These are phyloP conservation scores for Drosophila pachea DNA, from an alignment of 1,140 invertebrate species.

Conservation along the genomic window DNA sequence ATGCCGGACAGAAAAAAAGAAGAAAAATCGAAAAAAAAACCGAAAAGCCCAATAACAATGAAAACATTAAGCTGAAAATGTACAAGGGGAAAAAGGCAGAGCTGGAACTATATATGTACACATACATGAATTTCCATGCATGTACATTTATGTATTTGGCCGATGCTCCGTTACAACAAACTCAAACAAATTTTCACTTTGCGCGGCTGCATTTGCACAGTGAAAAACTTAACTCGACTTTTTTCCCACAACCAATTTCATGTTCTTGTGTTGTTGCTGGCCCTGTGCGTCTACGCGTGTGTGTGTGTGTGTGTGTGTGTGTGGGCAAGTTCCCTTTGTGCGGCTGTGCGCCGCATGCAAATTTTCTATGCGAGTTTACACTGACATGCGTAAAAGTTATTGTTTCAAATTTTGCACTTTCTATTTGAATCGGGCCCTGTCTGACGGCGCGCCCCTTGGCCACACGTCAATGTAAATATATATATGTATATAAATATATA, in stretches of 20 bases:
- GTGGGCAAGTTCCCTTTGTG: conserved; percentile 27
- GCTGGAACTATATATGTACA: conserved; percentile 2
- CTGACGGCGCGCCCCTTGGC: conserved; percentile 21
- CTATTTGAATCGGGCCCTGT: conserved; percentile 52
- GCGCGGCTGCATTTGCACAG: conserved; percentile 24
- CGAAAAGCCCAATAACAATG: neutral
- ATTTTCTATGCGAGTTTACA: conserved; percentile 68
- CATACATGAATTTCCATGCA: conserved; percentile 20
- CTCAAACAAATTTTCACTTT: conserved; percentile 71
- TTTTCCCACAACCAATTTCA: conserved; percentile 8
- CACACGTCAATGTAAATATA: conserved; percentile 15
- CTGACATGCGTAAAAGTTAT: conserved; percentile 75
- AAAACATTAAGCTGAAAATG: conserved; percentile 7
- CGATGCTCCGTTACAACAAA: conserved; percentile 63
- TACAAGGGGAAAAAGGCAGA: neutral
- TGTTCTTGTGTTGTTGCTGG: conserved; percentile 2
- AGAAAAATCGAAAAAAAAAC: neutral
- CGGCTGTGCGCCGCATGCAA: conserved; percentile 48
- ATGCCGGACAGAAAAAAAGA: conserved; percentile 41
- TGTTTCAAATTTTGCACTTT: conserved; percentile 75
- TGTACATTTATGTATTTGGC: conserved; percentile 1
- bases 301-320: neutral
- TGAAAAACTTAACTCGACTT: conserved; percentile 39
- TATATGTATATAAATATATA: neutral
- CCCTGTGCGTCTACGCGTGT: conserved; percentile 2